phyloP scores from a whole-genome alignment of 2,113 vertebrate species.

The Oncorhynchus tshawytscha region DNA sequence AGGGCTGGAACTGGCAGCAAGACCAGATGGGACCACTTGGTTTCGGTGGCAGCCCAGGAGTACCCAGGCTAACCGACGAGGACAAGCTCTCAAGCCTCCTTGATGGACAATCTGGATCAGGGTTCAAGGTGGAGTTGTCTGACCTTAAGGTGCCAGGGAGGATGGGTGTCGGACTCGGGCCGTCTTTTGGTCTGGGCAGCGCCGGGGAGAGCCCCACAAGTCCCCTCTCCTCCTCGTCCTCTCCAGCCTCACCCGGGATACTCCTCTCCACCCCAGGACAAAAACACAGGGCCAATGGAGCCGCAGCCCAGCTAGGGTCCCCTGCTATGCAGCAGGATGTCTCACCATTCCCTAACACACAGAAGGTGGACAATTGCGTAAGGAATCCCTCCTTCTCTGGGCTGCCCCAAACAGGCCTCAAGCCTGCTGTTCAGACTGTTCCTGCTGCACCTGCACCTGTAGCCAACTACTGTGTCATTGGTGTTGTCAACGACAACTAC shows the following conservation, averaged over 20 bases:
- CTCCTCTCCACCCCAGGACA: constrained; percentile 18
- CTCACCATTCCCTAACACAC: too few relatives aligned
- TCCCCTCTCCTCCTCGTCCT: constrained; percentile 52
- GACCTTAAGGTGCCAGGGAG: constrained; percentile 65
- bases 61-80: constrained; percentile 75
- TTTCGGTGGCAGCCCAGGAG: constrained; percentile 67
- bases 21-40: constrained; percentile 55
- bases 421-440: neutral
- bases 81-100: constrained; percentile 78
- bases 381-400: constrained; percentile 65
- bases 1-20: constrained; percentile 77
- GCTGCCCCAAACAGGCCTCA: constrained; percentile 20
- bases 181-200: constrained; percentile 54
- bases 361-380: constrained; percentile 49
- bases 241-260: constrained; percentile 54
- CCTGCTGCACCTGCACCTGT: neutral
- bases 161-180: constrained; percentile 15
- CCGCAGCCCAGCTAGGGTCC: neutral
- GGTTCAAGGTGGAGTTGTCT: constrained; percentile 66
- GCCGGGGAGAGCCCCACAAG: constrained; percentile 65
- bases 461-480: constrained; percentile 12
- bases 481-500: constrained; percentile 32
- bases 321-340: neutral
- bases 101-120: constrained; percentile 43
- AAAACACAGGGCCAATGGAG: constrained; percentile 45